These are phyloP conservation scores for Mohoua ochrocephala DNA, from an alignment of 2,113 vertebrate genomes.

Conservation along the genomic window DNA sequence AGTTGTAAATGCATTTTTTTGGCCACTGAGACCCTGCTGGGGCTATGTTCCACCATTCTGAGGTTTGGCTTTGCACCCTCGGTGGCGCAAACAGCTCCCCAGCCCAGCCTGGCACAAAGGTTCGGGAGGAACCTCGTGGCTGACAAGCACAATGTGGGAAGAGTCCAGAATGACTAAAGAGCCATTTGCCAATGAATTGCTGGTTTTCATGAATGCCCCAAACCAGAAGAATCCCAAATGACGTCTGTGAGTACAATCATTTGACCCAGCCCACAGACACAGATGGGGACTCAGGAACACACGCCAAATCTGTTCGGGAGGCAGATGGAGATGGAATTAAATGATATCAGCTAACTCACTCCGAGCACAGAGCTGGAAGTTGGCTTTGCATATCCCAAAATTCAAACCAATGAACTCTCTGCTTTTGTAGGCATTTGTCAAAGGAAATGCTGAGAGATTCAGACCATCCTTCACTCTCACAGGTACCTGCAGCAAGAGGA, in stretches of 20 bases:
- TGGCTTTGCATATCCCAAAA: background rate
- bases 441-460: background rate
- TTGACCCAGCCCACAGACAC: constrained; percentile 57
- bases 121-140: background rate
- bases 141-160: constrained; percentile 10
- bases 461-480: background rate
- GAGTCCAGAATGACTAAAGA: constrained; percentile 35
- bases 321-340: constrained; percentile 58
- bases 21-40: background rate
- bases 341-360: constrained; percentile 26
- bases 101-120: background rate
- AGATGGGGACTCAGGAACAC: constrained; percentile 45
- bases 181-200: background rate
- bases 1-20: background rate
- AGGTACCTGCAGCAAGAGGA: background rate
- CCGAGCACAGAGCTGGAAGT: background rate
- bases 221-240: constrained; percentile 41
- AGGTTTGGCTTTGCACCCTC: background rate
- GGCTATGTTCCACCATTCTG: background rate
- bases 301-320: constrained; percentile 33
- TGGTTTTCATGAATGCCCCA: constrained; percentile 36
- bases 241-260: constrained; percentile 35
- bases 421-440: background rate
- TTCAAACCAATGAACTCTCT: background rate
- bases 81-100: background rate